Base-by-base conservation (phyloP, 2,888 invertebrate species). In the Mesoligia furuncula region DNA sequence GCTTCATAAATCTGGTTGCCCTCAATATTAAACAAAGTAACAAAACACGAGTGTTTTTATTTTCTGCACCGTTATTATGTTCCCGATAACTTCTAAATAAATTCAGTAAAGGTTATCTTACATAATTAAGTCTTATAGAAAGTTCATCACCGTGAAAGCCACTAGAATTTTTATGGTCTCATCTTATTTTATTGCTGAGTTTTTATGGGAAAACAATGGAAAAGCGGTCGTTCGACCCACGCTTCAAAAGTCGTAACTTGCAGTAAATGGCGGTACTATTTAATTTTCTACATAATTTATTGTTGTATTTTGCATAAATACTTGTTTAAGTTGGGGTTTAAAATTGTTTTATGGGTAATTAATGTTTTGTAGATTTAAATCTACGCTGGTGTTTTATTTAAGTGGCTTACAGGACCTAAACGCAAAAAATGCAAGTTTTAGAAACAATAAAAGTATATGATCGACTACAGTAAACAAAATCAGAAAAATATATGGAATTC, bases 131-230 rank as follows among this genome's bases (percentile, higher is more conserved):
- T 51, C 57, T 59, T 68, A 67, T 80, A 82, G 84, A 86, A 87
- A 87, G 80, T 77, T 75, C 67, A 83, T 80, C 31, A 76, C 31
- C 48, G 31, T 59, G 83, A 85, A 87, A 88, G 83, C 39, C 48
- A 73, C 79, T 82, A 80, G 74, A 83, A 76, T 71, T 82, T 87
- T 86, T 84, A 87, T 85, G 62, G 69, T 70, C 65, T 69, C 57
- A 68, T 64, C 74, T 73, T 51, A 65, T 61, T 87, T 82, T 84
- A 81, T 68, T n/a, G 69, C 72, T 4, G 70, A 67, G 62, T 79
- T 83, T 87, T 88, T 87, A 88, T 89, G 78, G 59, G 73, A 80
- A 89, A 88, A 89, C 87, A 87, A 89, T 86, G 80, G 81, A 31
- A 80, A 81, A 84, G 71, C 73, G 48, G 64, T 45, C 57, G 51